phyloP scores from a whole-genome alignment of 2,797 vertebrate species.

The Cyclopterus lumpus region DNA sequence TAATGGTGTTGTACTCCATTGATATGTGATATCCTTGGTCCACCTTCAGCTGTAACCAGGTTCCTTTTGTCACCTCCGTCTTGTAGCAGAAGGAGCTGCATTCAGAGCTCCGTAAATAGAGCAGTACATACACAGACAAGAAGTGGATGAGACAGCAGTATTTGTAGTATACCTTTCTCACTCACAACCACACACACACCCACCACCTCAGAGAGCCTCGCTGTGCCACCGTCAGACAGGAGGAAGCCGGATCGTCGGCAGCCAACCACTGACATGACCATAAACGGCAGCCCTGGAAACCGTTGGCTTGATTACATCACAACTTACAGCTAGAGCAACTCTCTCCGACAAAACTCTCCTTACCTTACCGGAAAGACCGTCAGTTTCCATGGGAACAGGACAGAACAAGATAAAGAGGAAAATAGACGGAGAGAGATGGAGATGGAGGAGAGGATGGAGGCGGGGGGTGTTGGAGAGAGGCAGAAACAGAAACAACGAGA shows the following conservation, averaged over 20 bases:
- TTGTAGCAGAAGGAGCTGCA: conserved; percentile 6
- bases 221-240: conserved; percentile 23
- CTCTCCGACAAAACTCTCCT: conserved; percentile 69
- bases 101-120: conserved; percentile 2
- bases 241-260: conserved; percentile 56
- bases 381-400: conserved; percentile 87
- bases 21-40: not conserved
- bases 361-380: conserved; percentile 81
- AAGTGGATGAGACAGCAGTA: conserved; percentile 25
- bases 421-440: conserved; percentile 46
- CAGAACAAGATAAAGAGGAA: conserved; percentile 70
- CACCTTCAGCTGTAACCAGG: not conserved
- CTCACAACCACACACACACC: not conserved
- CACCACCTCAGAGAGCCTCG: conserved; percentile 8
- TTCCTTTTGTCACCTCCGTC: conserved; percentile 13
- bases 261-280: conserved; percentile 69
- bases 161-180: conserved; percentile 5
- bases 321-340: conserved; percentile 71
- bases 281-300: conserved; percentile 73
- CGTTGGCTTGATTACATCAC: conserved; percentile 78
- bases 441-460: conserved; percentile 48
- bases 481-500: conserved; percentile 10
- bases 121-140: conserved; percentile 3
- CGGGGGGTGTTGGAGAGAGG: conserved; percentile 39
- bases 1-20: not conserved